Evolutionary conservation across 2,888 invertebrate species (phyloP).

Genomic region (Drosophila maculinotata): DNA sequence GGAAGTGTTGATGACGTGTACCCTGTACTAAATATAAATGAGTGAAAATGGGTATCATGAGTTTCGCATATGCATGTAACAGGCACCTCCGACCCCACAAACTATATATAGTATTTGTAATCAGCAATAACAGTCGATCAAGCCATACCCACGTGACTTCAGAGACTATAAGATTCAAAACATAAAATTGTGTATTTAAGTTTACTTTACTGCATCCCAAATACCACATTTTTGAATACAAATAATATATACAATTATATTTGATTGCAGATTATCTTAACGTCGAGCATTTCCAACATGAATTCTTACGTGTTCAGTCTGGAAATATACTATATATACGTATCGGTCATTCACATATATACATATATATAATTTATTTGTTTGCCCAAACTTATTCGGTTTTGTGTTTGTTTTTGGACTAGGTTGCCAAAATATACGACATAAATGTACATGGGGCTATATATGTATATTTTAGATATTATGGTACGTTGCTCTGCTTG

Average conservation of each 20-base stretch:
- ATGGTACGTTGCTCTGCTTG: conserved; percentile 37
- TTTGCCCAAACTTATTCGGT: conserved; percentile 17
- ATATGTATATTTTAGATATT: conserved; percentile 29
- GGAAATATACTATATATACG: neutral
- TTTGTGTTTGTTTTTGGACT: conserved; percentile 10
- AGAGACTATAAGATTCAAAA: too few relatives aligned
- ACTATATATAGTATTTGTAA: too few relatives aligned
- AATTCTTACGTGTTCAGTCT: neutral
- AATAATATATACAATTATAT: too few relatives aligned
- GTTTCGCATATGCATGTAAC: too few relatives aligned
- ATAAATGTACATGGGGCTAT: conserved; percentile 8
- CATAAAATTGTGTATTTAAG: too few relatives aligned
- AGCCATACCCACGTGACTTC: too few relatives aligned
- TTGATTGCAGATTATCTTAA: neutral
- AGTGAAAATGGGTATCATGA: neutral
- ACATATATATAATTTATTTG: too few relatives aligned
- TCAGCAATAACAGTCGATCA: too few relatives aligned
- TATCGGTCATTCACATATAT: conserved; percentile 11
- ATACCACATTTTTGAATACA: neutral
- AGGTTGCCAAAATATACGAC: neutral
- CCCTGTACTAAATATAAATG: neutral
- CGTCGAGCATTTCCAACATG: too few relatives aligned
- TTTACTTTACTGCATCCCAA: too few relatives aligned
- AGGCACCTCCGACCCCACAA: too few relatives aligned
- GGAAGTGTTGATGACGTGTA: conserved; percentile 28